Evolutionary conservation across 2,113 vertebrate species (phyloP).

Genomic region (Mobula birostris): DNA sequence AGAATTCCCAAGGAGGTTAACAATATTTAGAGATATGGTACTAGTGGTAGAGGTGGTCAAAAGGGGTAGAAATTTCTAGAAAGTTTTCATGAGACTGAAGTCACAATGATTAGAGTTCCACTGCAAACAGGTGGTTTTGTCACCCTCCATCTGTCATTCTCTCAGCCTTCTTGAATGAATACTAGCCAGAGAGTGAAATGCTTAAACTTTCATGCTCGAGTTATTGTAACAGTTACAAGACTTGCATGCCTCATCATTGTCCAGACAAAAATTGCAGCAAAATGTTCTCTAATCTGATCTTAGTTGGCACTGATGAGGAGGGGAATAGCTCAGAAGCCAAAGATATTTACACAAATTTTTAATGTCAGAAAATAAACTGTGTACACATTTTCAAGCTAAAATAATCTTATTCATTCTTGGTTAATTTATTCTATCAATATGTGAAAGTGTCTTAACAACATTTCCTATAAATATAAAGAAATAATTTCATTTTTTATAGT

Average conservation of each 20-base stretch:
- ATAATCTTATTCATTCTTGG: background rate
- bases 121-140: background rate
- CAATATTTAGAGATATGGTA: background rate
- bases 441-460: slow-evolving; percentile 24
- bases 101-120: background rate
- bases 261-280: background rate
- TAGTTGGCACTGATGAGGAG: background rate
- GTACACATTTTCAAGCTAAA: background rate
- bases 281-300: background rate
- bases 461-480: slow-evolving; percentile 30
- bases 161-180: background rate
- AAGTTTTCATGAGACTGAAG: background rate
- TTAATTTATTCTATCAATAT: slow-evolving; percentile 34
- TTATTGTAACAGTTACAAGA: background rate
- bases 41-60: background rate
- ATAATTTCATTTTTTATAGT: slow-evolving; percentile 14
- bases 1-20: background rate
- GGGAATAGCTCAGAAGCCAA: background rate
- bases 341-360: background rate
- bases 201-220: background rate
- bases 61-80: background rate
- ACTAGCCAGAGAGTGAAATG: background rate
- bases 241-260: background rate
- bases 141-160: background rate
- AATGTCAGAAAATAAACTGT: background rate